Evolutionary conservation across 1,140 invertebrate genomes (phyloP), one percentile per base, ranked within the genome.

Genomic region (Dermatophagoides farinae): DNA sequence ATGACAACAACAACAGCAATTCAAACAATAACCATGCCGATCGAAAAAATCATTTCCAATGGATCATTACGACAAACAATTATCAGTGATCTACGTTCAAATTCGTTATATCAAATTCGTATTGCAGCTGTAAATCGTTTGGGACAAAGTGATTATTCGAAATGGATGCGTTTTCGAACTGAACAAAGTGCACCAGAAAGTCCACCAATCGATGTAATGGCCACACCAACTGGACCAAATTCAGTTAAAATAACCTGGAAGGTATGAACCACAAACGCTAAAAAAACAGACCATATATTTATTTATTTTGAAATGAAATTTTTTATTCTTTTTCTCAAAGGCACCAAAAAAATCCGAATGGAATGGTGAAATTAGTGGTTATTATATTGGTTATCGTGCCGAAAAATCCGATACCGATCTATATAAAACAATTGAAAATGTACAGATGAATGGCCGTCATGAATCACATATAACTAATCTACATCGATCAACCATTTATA

Each of bases 211-310:
- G 62, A 64, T 1, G 23, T 66, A 1, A 20, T 44, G 0, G 65
- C 63, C 12, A 52, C 66, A 39, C 60, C 65, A 0, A 66, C 65
- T 9, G 65, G 65, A n/a, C 65, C 65, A 0, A 61, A 41, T 20
- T 64, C 63, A 22, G 37, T 65, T 6, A 65, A 65, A 25, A 62
- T 65, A 2, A 60, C 62, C 1, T 65, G 65, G 65, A 61, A 64
- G 50, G 65, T 65, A 61, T 44, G 8, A 31, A 31, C 2, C 2
- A 31, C 31, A 31, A 31, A 31, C 31, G n/a, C 31, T 8, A 31
- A 31, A 8, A 31, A 31, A 31, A 31, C 31, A 31, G 8, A 31
- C 31, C 31, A n/a, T n/a, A n/a, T n/a, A 51, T 18, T 9, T 51
- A n/a, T 12, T 43, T 43, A 10, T 11, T 43, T 43, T 43, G n/a